Evolutionary conservation across 2,113 vertebrate genomes (phyloP).

Genomic region (Theropithecus gelada): DNA sequence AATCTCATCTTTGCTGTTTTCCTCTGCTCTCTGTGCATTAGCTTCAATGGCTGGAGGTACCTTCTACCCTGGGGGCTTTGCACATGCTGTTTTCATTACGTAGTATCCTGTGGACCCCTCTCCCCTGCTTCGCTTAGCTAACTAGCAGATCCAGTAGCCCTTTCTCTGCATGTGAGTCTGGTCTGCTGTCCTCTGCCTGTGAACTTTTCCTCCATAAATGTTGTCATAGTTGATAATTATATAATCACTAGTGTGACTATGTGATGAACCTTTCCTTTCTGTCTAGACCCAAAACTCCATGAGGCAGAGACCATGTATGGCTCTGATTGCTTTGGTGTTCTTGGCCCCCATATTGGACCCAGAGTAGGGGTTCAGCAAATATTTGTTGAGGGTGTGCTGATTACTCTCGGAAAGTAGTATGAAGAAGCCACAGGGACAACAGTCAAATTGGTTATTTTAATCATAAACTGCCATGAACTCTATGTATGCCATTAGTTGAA

Average conservation of each 20-base stretch:
- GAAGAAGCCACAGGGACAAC: not conserved
- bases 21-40: not conserved
- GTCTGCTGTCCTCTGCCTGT: not conserved
- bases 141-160: not conserved
- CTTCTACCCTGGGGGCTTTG: not conserved
- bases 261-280: not conserved
- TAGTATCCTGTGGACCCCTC: not conserved
- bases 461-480: not conserved
- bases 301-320: not conserved
- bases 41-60: not conserved
- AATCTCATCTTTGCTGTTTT: not conserved
- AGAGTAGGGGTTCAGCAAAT: not conserved
- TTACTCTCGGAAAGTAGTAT: not conserved
- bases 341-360: not conserved
- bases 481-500: not conserved
- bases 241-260: not conserved
- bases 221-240: not conserved
- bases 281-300: not conserved
- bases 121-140: not conserved
- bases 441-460: not conserved
- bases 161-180: not conserved
- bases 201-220: not conserved
- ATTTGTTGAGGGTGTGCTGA: not conserved
- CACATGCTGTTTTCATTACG: not conserved
- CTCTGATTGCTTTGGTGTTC: not conserved